A percentile compares a stretch with the other conserved stretches of the same genome.
phyloP scores from a whole-genome alignment of 2,797 vertebrate species.

The Phrynocephalus vlangalii region DNA sequence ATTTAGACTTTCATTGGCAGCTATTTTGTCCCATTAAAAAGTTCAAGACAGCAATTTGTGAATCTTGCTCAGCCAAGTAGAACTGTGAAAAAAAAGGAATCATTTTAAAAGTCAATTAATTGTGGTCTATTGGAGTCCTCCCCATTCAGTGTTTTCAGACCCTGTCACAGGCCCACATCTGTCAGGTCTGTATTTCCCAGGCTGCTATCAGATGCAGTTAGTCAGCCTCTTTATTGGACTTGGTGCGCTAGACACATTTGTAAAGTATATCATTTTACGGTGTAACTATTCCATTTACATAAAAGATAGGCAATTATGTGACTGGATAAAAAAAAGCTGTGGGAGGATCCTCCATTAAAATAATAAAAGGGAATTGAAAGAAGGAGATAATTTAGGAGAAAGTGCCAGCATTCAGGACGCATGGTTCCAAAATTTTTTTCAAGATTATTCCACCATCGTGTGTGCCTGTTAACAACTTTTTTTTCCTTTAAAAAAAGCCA shows the following conservation, averaged over 20 bases:
- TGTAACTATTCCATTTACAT: slow-evolving; percentile 75
- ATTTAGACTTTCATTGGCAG: slow-evolving; percentile 85
- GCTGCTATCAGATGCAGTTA: slow-evolving; percentile 65
- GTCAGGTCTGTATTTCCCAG: slow-evolving; percentile 74
- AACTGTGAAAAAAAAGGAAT: slow-evolving; percentile 76
- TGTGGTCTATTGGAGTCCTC: slow-evolving; percentile 72
- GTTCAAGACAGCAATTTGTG: slow-evolving; percentile 85
- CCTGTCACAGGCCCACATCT: slow-evolving; percentile 72
- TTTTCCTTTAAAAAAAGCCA: neutral
- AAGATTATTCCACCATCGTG: neutral
- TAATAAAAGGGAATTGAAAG: slow-evolving; percentile 52
- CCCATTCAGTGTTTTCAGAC: slow-evolving; percentile 39
- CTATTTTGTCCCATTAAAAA: slow-evolving; percentile 83
- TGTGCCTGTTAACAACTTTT: neutral
- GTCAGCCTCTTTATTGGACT: slow-evolving; percentile 67
- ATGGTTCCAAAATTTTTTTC: slow-evolving; percentile 34
- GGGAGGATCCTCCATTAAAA: slow-evolving; percentile 32
- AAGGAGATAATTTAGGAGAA: slow-evolving; percentile 52
- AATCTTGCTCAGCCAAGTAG: slow-evolving; percentile 79
- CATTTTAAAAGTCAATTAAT: slow-evolving; percentile 85
- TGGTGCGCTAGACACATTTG: slow-evolving; percentile 71
- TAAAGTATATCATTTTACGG: slow-evolving; percentile 72
- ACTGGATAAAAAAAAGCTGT: slow-evolving; percentile 34
- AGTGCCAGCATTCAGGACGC: slow-evolving; percentile 22
- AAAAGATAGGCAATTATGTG: slow-evolving; percentile 67